Conservation (phyloP, 2,797 vertebrate species). For the Rhyacichthys aspro region DNA sequence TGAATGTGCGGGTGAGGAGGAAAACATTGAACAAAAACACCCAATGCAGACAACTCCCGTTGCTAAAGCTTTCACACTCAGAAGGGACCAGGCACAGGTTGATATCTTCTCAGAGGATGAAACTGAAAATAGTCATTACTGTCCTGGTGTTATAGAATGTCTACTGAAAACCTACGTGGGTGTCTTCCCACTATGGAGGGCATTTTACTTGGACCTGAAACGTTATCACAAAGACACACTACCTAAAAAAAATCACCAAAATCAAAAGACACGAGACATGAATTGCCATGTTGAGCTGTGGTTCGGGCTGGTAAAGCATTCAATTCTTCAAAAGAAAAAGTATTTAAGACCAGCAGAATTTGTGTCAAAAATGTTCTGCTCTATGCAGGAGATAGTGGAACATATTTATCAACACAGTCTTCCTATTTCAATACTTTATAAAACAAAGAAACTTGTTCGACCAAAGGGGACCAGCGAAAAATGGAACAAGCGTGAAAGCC, state of each 20-base stretch:
- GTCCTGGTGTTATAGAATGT: background rate
- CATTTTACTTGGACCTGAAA: background rate
- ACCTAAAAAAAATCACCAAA: too few species aligned
- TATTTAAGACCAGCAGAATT: conserved; percentile 15
- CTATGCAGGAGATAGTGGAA: conserved; percentile 15
- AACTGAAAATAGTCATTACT: background rate
- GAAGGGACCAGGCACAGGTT: background rate
- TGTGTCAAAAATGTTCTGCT: background rate
- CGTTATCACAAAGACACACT: background rate
- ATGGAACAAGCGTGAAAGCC: too few species aligned
- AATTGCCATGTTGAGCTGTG: conserved; percentile 21
- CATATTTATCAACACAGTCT: conserved; percentile 3
- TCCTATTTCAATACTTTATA: background rate
- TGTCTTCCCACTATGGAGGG: background rate
- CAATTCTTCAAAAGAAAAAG: conserved; percentile 5
- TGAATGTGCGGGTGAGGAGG: too few species aligned
- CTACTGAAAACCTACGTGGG: conserved; percentile 1
- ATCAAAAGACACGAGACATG: conserved; percentile 5
- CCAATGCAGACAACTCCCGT: background rate
- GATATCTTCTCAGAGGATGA: background rate
- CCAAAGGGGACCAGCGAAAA: too few species aligned
- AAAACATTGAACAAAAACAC: background rate
- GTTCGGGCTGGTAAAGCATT: conserved; percentile 5
- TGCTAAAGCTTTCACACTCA: background rate
- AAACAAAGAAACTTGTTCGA: too few species aligned